Percentiles rank a stretch among this genome's conserved stretches.
These are phyloP conservation scores for Mythimna albipuncta DNA, from an alignment of 2,888 invertebrate genomes.

Conservation along the genomic window DNA sequence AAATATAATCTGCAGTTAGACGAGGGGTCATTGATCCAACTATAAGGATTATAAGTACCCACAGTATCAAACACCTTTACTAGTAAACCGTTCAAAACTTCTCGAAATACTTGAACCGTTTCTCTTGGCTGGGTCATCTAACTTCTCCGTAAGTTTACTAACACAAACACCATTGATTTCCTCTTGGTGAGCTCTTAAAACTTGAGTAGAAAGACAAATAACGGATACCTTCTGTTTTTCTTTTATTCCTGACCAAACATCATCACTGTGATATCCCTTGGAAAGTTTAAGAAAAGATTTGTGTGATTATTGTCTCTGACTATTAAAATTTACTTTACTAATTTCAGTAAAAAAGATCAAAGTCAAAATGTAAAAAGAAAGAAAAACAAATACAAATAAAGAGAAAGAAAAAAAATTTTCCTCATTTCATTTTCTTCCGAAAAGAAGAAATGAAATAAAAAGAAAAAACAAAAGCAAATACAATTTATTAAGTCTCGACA, in stretches of 20 bases:
- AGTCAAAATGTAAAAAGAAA: too few relatives aligned
- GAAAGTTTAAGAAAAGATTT: not conserved
- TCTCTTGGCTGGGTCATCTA: constrained; percentile 40
- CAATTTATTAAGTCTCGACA: too few relatives aligned
- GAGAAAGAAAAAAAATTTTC: too few relatives aligned
- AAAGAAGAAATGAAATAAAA: too few relatives aligned
- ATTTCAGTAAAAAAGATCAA: not conserved
- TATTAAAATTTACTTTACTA: not conserved
- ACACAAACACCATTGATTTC: constrained; percentile 59
- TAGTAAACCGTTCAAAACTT: constrained; percentile 36
- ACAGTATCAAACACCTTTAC: constrained; percentile 12
- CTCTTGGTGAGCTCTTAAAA: constrained; percentile 41
- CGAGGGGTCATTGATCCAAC: not conserved
- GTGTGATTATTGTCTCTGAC: not conserved
- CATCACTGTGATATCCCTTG: not conserved
- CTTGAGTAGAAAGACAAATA: constrained; percentile 55
- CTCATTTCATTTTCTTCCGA: too few relatives aligned
- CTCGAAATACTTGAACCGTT: constrained; percentile 40
- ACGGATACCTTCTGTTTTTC: constrained; percentile 49
- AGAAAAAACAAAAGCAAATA: too few relatives aligned
- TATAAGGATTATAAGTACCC: not conserved
- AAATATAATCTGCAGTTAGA: not conserved
- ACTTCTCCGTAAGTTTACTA: constrained; percentile 49
- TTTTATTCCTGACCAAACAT: constrained; percentile 41
- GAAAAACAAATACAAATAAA: too few relatives aligned